Conservation (phyloP, 2,113 vertebrate genomes). For the Bostrychus sinensis region DNA sequence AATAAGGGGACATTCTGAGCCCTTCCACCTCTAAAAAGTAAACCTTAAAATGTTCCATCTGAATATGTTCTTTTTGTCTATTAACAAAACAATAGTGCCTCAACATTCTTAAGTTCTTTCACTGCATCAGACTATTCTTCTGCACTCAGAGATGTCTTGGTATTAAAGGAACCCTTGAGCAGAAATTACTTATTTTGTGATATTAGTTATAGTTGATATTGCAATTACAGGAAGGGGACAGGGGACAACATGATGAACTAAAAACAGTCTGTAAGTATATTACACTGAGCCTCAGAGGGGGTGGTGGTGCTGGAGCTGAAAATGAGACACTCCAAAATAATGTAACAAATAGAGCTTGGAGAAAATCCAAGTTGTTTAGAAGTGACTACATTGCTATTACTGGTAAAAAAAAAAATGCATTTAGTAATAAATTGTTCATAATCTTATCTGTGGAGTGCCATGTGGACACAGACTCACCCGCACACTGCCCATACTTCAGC, state of each 20-base stretch:
- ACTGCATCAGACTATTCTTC: not conserved
- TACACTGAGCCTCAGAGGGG: slow-evolving; percentile 5
- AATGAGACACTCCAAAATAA: slow-evolving; percentile 2
- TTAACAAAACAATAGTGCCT: no score
- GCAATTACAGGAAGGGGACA: slow-evolving; percentile 19
- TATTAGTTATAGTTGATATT: no score
- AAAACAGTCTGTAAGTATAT: not conserved
- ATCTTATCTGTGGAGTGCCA: not conserved
- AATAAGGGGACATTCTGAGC: no score
- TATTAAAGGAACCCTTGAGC: slow-evolving; percentile 9
- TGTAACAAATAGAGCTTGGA: not conserved
- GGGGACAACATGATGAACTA: slow-evolving; percentile 6
- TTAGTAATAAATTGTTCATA: not conserved
- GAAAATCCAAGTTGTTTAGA: not conserved
- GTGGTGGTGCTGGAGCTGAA: not conserved
- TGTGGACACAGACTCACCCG: slow-evolving; percentile 77
- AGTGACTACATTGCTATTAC: not conserved
- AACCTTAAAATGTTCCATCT: no score
- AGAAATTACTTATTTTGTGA: slow-evolving; percentile 16
- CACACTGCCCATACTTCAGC: slow-evolving; percentile 81
- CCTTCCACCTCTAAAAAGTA: no score
- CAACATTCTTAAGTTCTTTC: not conserved
- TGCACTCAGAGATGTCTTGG: not conserved
- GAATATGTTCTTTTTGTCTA: no score
- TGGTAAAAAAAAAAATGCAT: no score